Evolutionary conservation across 2,797 vertebrate genomes (phyloP), one percentile per base, ranked within the genome.

Genomic region (Manis javanica): DNA sequence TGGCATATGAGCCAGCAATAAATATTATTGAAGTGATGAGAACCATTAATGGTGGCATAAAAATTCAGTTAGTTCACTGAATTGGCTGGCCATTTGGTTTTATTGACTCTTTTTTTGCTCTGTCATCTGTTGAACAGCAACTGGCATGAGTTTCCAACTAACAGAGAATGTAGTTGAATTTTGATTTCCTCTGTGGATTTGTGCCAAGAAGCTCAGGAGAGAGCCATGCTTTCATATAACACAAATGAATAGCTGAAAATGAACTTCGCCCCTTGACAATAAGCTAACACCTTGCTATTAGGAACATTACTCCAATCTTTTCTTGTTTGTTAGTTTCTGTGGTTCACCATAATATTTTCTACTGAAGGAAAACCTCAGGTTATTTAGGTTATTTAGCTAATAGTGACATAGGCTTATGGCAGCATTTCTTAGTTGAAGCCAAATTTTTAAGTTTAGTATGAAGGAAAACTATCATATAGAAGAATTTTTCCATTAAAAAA

Each of bases 381-480:
- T 91, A 82, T 74, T 64, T 87, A 94, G 57, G 13, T 3, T 91
- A 82, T 74, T 64, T 87, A 94, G 53, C 42, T 83, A 95, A 87
- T 72, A 85, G 53, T 79, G 37, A 7, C 37, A 66, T 71, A 75
- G 23, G 8, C 16, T 8, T 39, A 11, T 55, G 49, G 14, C 19
- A 79, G 7, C 39, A 81, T 95, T 94, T 96, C 74, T 83, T 69
- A 39, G 39, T 75, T 92, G 77, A 92, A 42, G 2, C 37, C 92
- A 87, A 81, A 68, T 92, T 96, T 94, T 34, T 92, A 55, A 94
- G 87, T 90, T 94, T 77, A 92, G 18, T 89, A 26, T 86, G 14
- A 91, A 75, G 53, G 12, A 77, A 69, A 51, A 49, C 9, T 63
- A 46, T 51, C 42, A 39, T 34, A 15, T 15, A 71, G 21, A 87